Percentiles rank a stretch among this genome's conserved stretches.
phyloP scores from a whole-genome alignment of 2,113 vertebrate species.

The Bombycilla garrulus region DNA sequence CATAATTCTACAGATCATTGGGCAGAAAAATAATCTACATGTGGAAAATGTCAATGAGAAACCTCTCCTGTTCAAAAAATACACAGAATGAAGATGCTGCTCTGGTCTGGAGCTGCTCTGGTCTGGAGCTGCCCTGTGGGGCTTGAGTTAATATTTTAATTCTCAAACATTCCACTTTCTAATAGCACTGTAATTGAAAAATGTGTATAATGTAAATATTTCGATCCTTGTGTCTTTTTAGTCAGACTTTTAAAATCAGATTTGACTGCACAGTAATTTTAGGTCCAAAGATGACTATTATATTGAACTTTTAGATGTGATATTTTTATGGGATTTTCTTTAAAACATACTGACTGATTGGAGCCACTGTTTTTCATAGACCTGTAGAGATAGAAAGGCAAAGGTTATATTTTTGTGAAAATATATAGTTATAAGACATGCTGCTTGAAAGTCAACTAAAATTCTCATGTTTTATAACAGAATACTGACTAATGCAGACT shows the following conservation, averaged over 20 bases:
- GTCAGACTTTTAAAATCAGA: constrained; percentile 53
- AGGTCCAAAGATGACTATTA: constrained; percentile 52
- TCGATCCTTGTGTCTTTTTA: constrained; percentile 48
- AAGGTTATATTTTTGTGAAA: constrained; percentile 70
- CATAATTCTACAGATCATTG: constrained; percentile 28
- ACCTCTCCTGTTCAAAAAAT: constrained; percentile 11
- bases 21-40: constrained; percentile 42
- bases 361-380: constrained; percentile 37
- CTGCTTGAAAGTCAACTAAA: constrained; percentile 49
- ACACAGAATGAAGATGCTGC: constrained; percentile 3
- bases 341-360: constrained; percentile 36
- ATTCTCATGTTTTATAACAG: constrained; percentile 58
- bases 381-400: constrained; percentile 57
- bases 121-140: constrained; percentile 35
- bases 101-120: neutral
- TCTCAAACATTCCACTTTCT: constrained; percentile 63
- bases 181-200: constrained; percentile 62
- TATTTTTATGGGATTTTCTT: constrained; percentile 66
- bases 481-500: neutral
- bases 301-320: constrained; percentile 62
- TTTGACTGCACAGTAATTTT: constrained; percentile 53
- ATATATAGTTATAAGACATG: constrained; percentile 50
- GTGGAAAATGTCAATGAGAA: constrained; percentile 1
- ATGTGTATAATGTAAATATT: constrained; percentile 75
- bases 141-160: constrained; percentile 52